A percentile compares a stretch with the other conserved stretches of the same genome.
phyloP scores from a whole-genome alignment of 2,113 vertebrate species.

The Argyrosomus japonicus region DNA sequence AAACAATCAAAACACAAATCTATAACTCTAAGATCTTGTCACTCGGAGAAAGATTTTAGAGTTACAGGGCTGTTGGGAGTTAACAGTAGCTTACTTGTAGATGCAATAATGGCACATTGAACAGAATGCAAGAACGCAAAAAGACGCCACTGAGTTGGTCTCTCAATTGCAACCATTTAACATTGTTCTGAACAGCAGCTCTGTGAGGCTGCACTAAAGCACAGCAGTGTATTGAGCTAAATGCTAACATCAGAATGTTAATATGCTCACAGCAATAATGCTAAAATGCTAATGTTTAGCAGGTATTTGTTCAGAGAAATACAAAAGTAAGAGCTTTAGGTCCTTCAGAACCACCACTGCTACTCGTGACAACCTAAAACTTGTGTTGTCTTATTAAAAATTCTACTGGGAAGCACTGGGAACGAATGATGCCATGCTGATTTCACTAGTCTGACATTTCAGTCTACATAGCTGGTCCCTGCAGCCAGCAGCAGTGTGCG shows the following conservation, averaged over 20 bases:
- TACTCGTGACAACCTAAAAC: slow-evolving; percentile 13
- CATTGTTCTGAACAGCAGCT: slow-evolving; percentile 30
- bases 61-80: neutral
- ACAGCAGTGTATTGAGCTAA: neutral
- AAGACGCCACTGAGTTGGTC: slow-evolving; percentile 21
- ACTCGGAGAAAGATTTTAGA: neutral
- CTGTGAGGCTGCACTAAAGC: neutral
- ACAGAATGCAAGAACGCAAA: slow-evolving; percentile 8
- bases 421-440: slow-evolving; percentile 50
- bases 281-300: neutral
- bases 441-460: slow-evolving; percentile 68
- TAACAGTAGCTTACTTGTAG: slow-evolving; percentile 37
- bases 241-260: neutral
- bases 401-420: slow-evolving; percentile 4
- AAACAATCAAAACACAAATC: slow-evolving; percentile 5
- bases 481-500: slow-evolving; percentile 18
- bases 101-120: slow-evolving; percentile 24
- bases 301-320: neutral
- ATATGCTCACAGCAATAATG: neutral
- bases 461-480: slow-evolving; percentile 32
- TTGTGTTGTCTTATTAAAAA: slow-evolving; percentile 28
- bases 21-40: neutral
- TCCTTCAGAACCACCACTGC: too few relatives aligned
- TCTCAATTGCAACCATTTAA: slow-evolving; percentile 54
- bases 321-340: neutral